Evolutionary conservation across 2,888 invertebrate genomes (phyloP).

Genomic region (Plagodis pulveraria): DNA sequence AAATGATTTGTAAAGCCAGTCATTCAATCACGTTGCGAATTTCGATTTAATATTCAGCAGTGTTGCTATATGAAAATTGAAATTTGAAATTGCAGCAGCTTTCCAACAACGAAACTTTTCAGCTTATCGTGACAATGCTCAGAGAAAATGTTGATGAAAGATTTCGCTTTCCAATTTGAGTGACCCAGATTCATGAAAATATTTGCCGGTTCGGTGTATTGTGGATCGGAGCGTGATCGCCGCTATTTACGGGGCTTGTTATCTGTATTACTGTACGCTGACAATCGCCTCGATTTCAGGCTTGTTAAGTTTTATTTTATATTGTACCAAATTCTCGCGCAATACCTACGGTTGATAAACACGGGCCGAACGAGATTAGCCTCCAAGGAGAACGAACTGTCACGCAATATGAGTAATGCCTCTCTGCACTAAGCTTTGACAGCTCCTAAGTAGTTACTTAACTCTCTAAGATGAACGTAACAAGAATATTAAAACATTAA

Average conservation of each 20-base stretch:
- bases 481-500: no score
- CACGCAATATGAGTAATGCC: constrained; percentile 1
- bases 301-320: constrained; percentile 51
- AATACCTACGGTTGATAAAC: constrained; percentile 21
- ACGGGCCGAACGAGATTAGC: not conserved
- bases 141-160: constrained; percentile 10
- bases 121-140: not conserved
- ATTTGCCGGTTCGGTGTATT: constrained; percentile 34
- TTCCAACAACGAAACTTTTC: not conserved
- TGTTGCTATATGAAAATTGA: no score
- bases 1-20: no score
- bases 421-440: no score
- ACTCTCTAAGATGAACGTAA: no score
- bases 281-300: constrained; percentile 42
- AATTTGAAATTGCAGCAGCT: not conserved
- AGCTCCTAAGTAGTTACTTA: no score
- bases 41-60: no score
- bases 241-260: constrained; percentile 49
- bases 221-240: constrained; percentile 37
- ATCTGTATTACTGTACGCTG: constrained; percentile 48
- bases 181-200: constrained; percentile 42
- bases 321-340: constrained; percentile 17
- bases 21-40: no score
- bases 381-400: not conserved
- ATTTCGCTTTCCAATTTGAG: constrained; percentile 27